Base-by-base conservation (phyloP, 1,140 invertebrate species). In the Panagrolaimus sp. region DNA sequence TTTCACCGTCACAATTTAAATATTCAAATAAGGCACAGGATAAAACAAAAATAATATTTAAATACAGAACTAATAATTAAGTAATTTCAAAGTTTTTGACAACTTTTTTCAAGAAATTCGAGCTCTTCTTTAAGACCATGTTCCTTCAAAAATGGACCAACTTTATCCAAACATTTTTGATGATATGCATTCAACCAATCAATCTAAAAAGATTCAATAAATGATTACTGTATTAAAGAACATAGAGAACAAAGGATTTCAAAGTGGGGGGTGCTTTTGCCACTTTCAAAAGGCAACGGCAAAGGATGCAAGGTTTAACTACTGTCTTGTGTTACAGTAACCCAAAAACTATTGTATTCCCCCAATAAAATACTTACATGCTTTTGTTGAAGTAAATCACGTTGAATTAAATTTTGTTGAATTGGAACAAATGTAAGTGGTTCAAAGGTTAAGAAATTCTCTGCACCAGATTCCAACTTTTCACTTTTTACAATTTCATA, bases 341-440 rank as follows among this genome's bases (percentile, higher is more conserved):
- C n/a, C n/a, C n/a, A n/a, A n/a, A n/a, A n/a, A n/a, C n/a, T n/a
- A n/a, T n/a, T n/a, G n/a, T n/a, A n/a, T n/a, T n/a, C n/a, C n/a
- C n/a, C n/a, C n/a, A n/a, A n/a, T n/a, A 62, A 42, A 9, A 38
- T 4, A 53, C 61, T 64, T 53, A 84, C 90, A 87, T 97, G 92
- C 75, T 88, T 84, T 48, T 88, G 85, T 27, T 88, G 90, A 0
- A 99, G 86, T 57, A 97, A 82, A 13, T 87, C 85, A n/a, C 89
- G 84, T 70, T 90, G 87, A 48, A 98, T 87, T 84, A 96, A 87
- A 75, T 90, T 92, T 0, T 87, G 90, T 84, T 96, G 93, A 78
- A 97, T 93, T 0, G 96, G 96, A 13, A 91, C 92, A 72, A 96
- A 84, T 0, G 95, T 96, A 42, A 98, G 88, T 0, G 91, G 91